Conservation (phyloP, 1,140 invertebrate species). For the Zaprionus kolodkinae region DNA sequence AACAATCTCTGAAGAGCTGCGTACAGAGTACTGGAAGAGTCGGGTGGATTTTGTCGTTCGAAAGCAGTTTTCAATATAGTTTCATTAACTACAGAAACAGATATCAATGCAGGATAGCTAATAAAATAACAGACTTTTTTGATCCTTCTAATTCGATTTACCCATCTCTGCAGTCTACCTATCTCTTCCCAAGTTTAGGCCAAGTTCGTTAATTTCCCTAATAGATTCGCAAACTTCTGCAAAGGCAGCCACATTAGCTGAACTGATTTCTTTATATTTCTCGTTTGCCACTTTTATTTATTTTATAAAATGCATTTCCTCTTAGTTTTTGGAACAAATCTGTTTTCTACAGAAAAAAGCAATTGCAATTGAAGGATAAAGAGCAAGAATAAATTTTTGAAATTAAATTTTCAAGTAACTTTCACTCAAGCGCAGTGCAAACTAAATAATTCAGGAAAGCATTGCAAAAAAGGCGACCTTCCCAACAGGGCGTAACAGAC, state of each 20-base stretch:
- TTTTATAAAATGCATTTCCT: constrained; percentile 65
- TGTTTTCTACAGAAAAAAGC: constrained; percentile 20
- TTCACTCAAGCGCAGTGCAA: constrained; percentile 78
- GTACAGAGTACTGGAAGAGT: too few relatives aligned
- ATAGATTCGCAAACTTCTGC: constrained; percentile 63
- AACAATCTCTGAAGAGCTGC: background rate
- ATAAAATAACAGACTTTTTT: too few relatives aligned
- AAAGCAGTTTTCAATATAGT: too few relatives aligned
- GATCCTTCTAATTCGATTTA: constrained; percentile 43
- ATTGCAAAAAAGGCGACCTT: constrained; percentile 27
- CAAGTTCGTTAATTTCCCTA: constrained; percentile 63
- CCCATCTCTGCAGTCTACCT: constrained; percentile 22
- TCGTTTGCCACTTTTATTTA: constrained; percentile 67
- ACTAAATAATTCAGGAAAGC: constrained; percentile 77
- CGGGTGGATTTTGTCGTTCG: too few relatives aligned
- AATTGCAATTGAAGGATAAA: constrained; percentile 6
- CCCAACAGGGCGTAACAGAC: constrained; percentile 23
- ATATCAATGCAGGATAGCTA: too few relatives aligned
- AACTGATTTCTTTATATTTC: constrained; percentile 49
- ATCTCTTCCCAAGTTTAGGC: constrained; percentile 39
- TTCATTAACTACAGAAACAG: background rate
- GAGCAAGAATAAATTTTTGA: constrained; percentile 57
- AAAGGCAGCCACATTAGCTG: constrained; percentile 4
- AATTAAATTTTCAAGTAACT: constrained; percentile 81
- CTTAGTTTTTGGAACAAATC: constrained; percentile 34